Evolutionary conservation across 2,888 invertebrate species (phyloP).

Genomic region (Perizoma affinitatum): DNA sequence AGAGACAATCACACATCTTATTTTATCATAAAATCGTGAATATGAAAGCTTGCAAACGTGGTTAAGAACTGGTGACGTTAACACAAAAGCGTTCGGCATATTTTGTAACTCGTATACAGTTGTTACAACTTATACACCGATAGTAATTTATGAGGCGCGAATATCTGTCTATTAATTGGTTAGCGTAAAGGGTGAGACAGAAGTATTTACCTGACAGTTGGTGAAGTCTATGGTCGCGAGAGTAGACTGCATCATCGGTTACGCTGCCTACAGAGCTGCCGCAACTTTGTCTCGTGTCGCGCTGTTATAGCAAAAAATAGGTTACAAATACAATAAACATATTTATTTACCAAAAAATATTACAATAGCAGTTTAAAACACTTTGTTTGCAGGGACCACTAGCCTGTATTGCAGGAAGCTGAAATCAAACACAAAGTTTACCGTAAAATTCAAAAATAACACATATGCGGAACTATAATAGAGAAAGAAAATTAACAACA

Average conservation of each 20-base stretch:
- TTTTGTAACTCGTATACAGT: conserved; percentile 14
- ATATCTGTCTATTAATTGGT: conserved; percentile 9
- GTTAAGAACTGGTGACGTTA: conserved; percentile 39
- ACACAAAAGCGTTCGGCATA: conserved; percentile 38
- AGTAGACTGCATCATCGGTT: conserved; percentile 72
- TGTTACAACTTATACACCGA: conserved; percentile 14
- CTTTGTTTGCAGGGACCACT: no score
- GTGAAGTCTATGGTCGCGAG: conserved; percentile 69
- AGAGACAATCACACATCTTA: conserved; percentile 6
- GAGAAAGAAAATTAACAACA: no score
- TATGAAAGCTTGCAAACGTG: conserved; percentile 38
- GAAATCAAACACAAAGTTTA: no score
- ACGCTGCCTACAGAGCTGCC: conserved; percentile 77
- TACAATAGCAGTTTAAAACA: no score
- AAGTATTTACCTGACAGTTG: conserved; percentile 66
- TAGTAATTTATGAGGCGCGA: conserved; percentile 1
- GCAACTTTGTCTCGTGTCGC: conserved; percentile 75
- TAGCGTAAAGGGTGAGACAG: conserved; percentile 8
- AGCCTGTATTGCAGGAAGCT: no score
- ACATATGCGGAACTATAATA: no score
- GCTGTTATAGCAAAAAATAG: conserved; percentile 50
- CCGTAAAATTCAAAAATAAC: no score
- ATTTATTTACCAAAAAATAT: no score
- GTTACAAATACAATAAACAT: no score
- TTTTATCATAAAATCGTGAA: conserved; percentile 14